Percentiles rank a stretch among this genome's conserved stretches.
phyloP scores from a whole-genome alignment of 2,888 invertebrate species.

The Stenodera caucasica region DNA sequence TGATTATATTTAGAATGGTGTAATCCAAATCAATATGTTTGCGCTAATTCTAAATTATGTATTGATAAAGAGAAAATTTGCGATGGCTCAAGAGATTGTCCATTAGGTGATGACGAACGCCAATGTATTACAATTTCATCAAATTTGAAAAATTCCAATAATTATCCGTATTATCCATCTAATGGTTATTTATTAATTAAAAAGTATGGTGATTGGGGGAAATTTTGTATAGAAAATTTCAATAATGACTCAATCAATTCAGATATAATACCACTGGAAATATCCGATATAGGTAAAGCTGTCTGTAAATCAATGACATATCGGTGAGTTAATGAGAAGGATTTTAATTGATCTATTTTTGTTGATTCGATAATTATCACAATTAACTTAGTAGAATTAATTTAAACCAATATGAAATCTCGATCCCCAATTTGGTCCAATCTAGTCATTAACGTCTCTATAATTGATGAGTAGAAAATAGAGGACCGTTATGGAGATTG shows the following conservation, averaged over 20 bases:
- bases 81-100: conserved; percentile 72
- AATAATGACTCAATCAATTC: conserved; percentile 54
- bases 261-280: conserved; percentile 61
- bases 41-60: conserved; percentile 72
- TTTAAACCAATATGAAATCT: too few species aligned
- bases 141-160: conserved; percentile 58
- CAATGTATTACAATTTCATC: conserved; percentile 69
- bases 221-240: conserved; percentile 72
- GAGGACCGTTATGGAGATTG: too few species aligned
- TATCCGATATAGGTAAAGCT: conserved; percentile 72
- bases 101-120: conserved; percentile 74
- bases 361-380: too few species aligned
- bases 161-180: conserved; percentile 62
- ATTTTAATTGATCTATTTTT: too few species aligned
- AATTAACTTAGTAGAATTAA: too few species aligned
- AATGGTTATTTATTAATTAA: conserved; percentile 74
- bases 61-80: conserved; percentile 68
- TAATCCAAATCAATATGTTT: conserved; percentile 70
- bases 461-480: too few species aligned
- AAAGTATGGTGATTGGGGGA: conserved; percentile 76
- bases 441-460: too few species aligned
- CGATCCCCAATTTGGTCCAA: too few species aligned
- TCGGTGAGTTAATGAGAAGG: conserved; percentile 58
- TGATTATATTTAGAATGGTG: conserved; percentile 81
- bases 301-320: conserved; percentile 78